These are phyloP conservation scores for Ceratitis capitata DNA, from an alignment of 1,140 invertebrate genomes.

Conservation along the genomic window DNA sequence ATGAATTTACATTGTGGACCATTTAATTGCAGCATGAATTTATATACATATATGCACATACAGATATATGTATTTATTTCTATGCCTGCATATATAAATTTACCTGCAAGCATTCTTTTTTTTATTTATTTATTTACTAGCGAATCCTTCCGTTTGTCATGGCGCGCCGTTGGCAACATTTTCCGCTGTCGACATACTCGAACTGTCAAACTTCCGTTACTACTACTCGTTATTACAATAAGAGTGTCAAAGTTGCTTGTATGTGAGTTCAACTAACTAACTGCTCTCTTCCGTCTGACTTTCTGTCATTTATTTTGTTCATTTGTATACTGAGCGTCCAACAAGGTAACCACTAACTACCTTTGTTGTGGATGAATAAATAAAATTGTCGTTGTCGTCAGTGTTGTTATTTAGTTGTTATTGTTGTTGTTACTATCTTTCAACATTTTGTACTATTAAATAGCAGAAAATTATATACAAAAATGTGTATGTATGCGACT, in stretches of 20 bases:
- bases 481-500: background rate
- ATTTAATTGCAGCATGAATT: background rate
- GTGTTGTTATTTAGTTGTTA: background rate
- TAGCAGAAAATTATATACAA: no score
- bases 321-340: background rate
- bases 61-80: background rate
- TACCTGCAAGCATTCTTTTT: background rate
- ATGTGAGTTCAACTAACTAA: constrained; percentile 8
- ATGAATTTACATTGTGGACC: background rate
- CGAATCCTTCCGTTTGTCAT: background rate
- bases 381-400: background rate
- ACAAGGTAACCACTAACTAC: constrained; percentile 8
- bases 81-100: background rate
- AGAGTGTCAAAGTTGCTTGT: background rate
- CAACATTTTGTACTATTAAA: background rate
- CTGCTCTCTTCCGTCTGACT: constrained; percentile 6
- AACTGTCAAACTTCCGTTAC: constrained; percentile 35
- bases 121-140: constrained; percentile 21
- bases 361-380: constrained; percentile 26
- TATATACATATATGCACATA: background rate
- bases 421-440: background rate
- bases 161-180: no score
- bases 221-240: background rate
- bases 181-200: constrained; percentile 27
- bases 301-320: background rate